Conservation (phyloP, 2,888 invertebrate genomes). For the Tetragonisca angustula region DNA sequence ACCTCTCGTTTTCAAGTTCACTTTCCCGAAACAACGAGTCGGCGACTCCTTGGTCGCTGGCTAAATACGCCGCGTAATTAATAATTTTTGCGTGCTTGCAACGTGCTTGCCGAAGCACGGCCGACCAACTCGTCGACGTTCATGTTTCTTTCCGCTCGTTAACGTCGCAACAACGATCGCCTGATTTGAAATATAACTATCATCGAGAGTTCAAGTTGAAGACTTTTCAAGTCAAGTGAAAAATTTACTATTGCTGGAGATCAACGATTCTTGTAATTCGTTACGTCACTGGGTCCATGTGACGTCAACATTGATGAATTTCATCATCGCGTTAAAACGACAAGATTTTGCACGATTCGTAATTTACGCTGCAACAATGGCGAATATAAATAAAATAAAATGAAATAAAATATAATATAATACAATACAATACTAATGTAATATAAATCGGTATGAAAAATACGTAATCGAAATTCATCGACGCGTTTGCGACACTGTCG, state of each 20-base stretch:
- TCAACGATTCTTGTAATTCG: too few relatives aligned
- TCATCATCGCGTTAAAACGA: background rate
- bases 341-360: too few relatives aligned
- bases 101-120: background rate
- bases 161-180: background rate
- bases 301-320: background rate
- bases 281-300: too few relatives aligned
- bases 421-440: too few relatives aligned
- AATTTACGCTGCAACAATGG: too few relatives aligned
- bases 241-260: too few relatives aligned
- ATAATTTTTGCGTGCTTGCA: conserved; percentile 42
- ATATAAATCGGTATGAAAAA: too few relatives aligned
- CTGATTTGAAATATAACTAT: too few relatives aligned
- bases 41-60: background rate
- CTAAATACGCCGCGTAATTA: conserved; percentile 40
- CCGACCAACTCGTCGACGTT: background rate
- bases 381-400: too few relatives aligned
- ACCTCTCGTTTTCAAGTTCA: conserved; percentile 38
- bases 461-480: conserved; percentile 17
- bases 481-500: conserved; percentile 13
- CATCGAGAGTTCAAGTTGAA: too few relatives aligned
- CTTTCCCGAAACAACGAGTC: conserved; percentile 6
- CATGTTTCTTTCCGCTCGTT: background rate
- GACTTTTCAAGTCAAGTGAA: too few relatives aligned
- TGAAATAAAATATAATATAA: too few relatives aligned